Evolutionary conservation across 2,113 vertebrate genomes (phyloP).

Genomic region (Meleagris gallopavo): DNA sequence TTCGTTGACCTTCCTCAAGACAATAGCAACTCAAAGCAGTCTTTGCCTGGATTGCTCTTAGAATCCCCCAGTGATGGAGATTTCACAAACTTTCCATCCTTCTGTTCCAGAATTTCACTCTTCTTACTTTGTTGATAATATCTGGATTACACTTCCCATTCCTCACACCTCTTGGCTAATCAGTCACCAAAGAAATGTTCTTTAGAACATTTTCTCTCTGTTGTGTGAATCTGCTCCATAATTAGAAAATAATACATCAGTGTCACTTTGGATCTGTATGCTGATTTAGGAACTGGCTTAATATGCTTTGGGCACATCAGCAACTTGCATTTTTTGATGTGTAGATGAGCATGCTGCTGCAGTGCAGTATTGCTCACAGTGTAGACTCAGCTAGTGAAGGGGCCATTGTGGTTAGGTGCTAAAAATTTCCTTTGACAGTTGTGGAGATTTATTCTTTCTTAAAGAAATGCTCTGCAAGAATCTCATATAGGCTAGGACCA

Average conservation of each 20-base stretch:
- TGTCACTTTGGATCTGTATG: not conserved
- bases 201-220: not conserved
- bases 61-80: conserved; percentile 1
- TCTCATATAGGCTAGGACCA: fast-evolving
- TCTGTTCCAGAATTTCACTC: conserved; percentile 17
- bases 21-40: not conserved
- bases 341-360: not conserved
- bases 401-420: not conserved
- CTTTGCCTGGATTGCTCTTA: conserved; percentile 15
- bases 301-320: not conserved
- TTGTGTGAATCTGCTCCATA: not conserved
- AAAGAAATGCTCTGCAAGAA: not conserved
- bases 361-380: not conserved
- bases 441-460: not conserved
- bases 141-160: not conserved
- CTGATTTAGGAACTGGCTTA: not conserved
- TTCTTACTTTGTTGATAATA: not conserved
- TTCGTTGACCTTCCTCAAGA: not conserved
- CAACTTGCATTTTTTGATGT: not conserved
- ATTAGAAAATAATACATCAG: not conserved
- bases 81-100: conserved; percentile 35
- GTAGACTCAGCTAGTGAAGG: fast-evolving
- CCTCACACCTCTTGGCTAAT: not conserved
- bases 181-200: not conserved
- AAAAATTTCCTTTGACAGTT: not conserved